Evolutionary conservation across 2,888 invertebrate genomes (phyloP).

Genomic region (Mythimna albipuncta): DNA sequence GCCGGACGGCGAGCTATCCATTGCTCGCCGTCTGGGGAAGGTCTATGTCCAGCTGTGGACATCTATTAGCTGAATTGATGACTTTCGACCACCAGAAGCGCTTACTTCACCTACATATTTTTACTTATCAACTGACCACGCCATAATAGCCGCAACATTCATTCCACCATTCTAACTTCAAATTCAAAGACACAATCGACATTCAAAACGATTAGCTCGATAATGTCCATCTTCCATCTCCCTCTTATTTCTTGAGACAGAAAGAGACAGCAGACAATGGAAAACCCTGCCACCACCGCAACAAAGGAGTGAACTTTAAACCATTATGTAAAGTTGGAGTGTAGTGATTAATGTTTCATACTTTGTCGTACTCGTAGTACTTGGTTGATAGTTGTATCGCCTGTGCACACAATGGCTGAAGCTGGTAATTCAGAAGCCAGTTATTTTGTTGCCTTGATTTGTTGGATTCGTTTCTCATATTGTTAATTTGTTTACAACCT

Average conservation of each 20-base stretch:
- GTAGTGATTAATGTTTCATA: constrained; percentile 45
- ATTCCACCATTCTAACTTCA: constrained; percentile 4
- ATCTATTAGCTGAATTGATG: too few species aligned
- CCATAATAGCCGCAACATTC: background rate
- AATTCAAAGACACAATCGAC: constrained; percentile 17
- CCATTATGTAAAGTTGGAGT: constrained; percentile 30
- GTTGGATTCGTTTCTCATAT: too few species aligned
- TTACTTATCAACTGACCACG: background rate
- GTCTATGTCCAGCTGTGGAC: too few species aligned
- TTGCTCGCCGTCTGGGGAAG: too few species aligned
- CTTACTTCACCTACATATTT: background rate
- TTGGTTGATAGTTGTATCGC: constrained; percentile 5
- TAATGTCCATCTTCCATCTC: constrained; percentile 22
- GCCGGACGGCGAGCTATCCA: too few species aligned
- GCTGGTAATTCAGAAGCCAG: background rate
- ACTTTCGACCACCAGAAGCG: too few species aligned
- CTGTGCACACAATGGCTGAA: constrained; percentile 6
- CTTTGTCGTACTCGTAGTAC: background rate
- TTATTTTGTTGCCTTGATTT: too few species aligned
- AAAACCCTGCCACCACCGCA: constrained; percentile 34
- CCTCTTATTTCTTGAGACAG: background rate
- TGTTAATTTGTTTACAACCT: too few species aligned
- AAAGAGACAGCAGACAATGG: constrained; percentile 39
- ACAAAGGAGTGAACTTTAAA: constrained; percentile 61
- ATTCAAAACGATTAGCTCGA: constrained; percentile 33